Percentiles rank a stretch among this genome's conserved stretches.
Conservation (phyloP, 2,797 vertebrate species). For the Coracias cyanogaster region DNA sequence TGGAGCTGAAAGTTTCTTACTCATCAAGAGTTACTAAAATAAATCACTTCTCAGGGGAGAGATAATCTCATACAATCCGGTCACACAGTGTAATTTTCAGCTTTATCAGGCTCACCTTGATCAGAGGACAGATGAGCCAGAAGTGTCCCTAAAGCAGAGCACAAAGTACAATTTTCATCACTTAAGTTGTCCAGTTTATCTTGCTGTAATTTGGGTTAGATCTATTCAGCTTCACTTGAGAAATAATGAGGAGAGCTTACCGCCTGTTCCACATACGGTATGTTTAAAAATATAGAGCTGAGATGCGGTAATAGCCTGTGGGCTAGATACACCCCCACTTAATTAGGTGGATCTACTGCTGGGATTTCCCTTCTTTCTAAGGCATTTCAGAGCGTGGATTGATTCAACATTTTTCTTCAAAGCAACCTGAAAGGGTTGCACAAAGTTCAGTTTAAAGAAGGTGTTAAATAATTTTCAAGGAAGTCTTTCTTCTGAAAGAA, state of each 20-base stretch:
- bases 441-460: neutral
- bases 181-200: slow-evolving; percentile 45
- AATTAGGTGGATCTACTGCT: slow-evolving; percentile 67
- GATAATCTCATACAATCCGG: slow-evolving; percentile 37
- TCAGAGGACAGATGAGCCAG: slow-evolving; percentile 64
- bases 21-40: slow-evolving; percentile 61
- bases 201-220: slow-evolving; percentile 55
- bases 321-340: slow-evolving; percentile 35
- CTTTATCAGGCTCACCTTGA: slow-evolving; percentile 61
- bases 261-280: neutral
- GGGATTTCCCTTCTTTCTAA: slow-evolving; percentile 59
- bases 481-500: neutral
- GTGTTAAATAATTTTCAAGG: slow-evolving; percentile 6
- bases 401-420: slow-evolving; percentile 48
- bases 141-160: slow-evolving; percentile 47
- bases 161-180: slow-evolving; percentile 44
- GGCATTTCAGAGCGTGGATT: slow-evolving; percentile 26
- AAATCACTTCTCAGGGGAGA: slow-evolving; percentile 63
- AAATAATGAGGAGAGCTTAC: slow-evolving; percentile 60
- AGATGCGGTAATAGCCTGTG: slow-evolving; percentile 38
- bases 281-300: slow-evolving; percentile 61
- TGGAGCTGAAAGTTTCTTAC: slow-evolving; percentile 43
- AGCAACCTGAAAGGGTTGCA: slow-evolving; percentile 20
- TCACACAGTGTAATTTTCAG: slow-evolving; percentile 48
- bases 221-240: slow-evolving; percentile 46